Evolutionary conservation across 2,797 vertebrate species (phyloP).

Genomic region (Falco naumanni): DNA sequence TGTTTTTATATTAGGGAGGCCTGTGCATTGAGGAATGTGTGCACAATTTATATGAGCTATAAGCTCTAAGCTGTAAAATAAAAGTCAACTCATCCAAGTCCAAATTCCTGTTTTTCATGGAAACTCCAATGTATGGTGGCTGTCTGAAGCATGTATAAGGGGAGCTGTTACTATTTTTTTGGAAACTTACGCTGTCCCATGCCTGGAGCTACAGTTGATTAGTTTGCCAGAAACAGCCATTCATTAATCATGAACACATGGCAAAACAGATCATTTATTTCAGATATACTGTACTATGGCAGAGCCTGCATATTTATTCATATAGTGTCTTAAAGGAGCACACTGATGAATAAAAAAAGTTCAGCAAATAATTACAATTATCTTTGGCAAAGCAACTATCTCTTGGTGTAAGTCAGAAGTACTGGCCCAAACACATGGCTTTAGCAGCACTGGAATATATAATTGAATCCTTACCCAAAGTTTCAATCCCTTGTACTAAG

Average conservation of each 20-base stretch:
- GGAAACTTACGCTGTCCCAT: neutral
- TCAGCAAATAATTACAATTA: neutral
- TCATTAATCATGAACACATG: slow-evolving; percentile 42
- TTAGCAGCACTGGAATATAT: neutral
- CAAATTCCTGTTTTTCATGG: slow-evolving; percentile 69
- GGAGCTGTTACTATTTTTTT: slow-evolving; percentile 39
- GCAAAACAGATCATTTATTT: slow-evolving; percentile 6
- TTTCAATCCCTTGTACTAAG: neutral
- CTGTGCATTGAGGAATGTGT: slow-evolving; percentile 29
- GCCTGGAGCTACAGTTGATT: slow-evolving; percentile 42
- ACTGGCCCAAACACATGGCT: neutral
- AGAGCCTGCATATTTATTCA: neutral
- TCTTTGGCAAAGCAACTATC: neutral
- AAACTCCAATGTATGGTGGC: slow-evolving; percentile 34
- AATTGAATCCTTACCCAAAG: neutral
- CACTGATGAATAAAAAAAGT: neutral
- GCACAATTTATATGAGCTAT: slow-evolving; percentile 41
- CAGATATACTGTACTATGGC: neutral
- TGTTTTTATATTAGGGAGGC: slow-evolving; percentile 46
- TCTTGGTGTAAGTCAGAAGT: neutral
- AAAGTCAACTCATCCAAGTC: slow-evolving; percentile 47
- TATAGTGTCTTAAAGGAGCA: neutral
- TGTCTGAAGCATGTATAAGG: slow-evolving; percentile 38
- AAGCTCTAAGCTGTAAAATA: slow-evolving; percentile 44
- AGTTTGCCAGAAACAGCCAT: slow-evolving; percentile 50